phyloP scores from a whole-genome alignment of 1,140 invertebrate genomes.

The Drosophila watanabei region DNA sequence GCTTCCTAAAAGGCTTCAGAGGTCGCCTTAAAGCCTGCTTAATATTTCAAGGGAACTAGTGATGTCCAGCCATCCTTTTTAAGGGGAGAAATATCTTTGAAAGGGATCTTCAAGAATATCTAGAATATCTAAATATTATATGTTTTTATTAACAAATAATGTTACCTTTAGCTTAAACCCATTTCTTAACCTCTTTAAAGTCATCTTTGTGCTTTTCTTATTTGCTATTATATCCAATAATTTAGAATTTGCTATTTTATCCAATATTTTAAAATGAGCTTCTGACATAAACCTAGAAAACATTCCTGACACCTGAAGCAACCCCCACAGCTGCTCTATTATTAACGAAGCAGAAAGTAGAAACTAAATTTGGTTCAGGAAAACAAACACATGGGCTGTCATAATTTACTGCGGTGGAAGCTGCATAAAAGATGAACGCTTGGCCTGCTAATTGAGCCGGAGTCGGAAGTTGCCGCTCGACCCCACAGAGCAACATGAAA shows the following conservation, averaged over 20 bases:
- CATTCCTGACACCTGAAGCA: constrained; percentile 18
- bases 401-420: constrained; percentile 52
- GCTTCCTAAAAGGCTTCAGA: neutral
- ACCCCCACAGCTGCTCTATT: constrained; percentile 22
- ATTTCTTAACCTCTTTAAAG: neutral
- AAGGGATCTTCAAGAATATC: too few species aligned
- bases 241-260: neutral
- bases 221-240: neutral
- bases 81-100: neutral
- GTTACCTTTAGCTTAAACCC: neutral
- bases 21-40: constrained; percentile 4
- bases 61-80: neutral
- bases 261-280: neutral
- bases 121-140: neutral
- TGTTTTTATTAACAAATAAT: neutral
- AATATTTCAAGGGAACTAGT: constrained; percentile 1
- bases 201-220: neutral
- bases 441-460: constrained; percentile 58
- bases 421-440: constrained; percentile 58
- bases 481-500: constrained; percentile 63
- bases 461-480: constrained; percentile 39
- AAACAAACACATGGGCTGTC: constrained; percentile 49
- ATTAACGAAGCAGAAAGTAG: constrained; percentile 35
- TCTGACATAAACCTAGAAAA: neutral
- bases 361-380: constrained; percentile 34